Percentiles rank a stretch among this genome's conserved stretches.
Conservation (phyloP, 1,140 invertebrate genomes). For the Aphelenchoides besseyi region DNA sequence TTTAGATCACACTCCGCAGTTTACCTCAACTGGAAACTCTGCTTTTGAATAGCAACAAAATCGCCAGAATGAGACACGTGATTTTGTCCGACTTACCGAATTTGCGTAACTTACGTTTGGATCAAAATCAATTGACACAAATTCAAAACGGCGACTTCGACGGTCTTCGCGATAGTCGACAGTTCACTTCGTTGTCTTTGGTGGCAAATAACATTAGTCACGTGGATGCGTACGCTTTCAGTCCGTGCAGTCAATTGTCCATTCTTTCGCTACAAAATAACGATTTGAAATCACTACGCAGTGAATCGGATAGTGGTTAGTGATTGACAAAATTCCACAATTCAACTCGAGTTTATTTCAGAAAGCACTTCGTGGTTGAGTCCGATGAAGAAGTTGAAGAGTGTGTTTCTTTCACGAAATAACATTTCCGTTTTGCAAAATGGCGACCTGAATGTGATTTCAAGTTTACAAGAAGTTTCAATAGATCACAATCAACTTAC, state of each 20-base stretch:
- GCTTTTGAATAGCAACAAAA: slow-evolving; percentile 55
- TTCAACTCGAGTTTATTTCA: slow-evolving; percentile 7
- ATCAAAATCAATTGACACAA: slow-evolving; percentile 42
- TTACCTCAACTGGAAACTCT: slow-evolving; percentile 48
- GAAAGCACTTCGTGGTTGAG: slow-evolving; percentile 22
- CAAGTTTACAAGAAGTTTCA: slow-evolving; percentile 39
- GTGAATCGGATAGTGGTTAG: slow-evolving; percentile 21
- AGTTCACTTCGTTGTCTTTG: slow-evolving; percentile 46
- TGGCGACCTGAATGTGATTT: slow-evolving; percentile 47
- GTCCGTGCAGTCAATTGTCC: slow-evolving; percentile 26
- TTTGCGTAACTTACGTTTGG: slow-evolving; percentile 41
- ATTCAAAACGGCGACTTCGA: slow-evolving; percentile 42
- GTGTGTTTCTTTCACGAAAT: slow-evolving; percentile 46
- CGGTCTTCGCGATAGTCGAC: slow-evolving; percentile 33
- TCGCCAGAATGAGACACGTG: slow-evolving; percentile 45
- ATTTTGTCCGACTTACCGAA: slow-evolving; percentile 36
- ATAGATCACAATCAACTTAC: slow-evolving; percentile 50
- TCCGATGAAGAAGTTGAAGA: slow-evolving; percentile 41
- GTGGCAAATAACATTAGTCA: slow-evolving; percentile 50
- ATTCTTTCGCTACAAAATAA: slow-evolving; percentile 49
- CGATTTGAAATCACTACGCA: slow-evolving; percentile 31
- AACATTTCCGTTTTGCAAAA: slow-evolving; percentile 35
- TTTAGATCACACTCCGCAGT: slow-evolving; percentile 41
- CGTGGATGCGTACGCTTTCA: slow-evolving; percentile 39
- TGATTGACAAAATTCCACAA: neutral